Evolutionary conservation across 2,113 vertebrate genomes (phyloP), one percentile per base, ranked within the genome.

Genomic region (Bos javanicus): DNA sequence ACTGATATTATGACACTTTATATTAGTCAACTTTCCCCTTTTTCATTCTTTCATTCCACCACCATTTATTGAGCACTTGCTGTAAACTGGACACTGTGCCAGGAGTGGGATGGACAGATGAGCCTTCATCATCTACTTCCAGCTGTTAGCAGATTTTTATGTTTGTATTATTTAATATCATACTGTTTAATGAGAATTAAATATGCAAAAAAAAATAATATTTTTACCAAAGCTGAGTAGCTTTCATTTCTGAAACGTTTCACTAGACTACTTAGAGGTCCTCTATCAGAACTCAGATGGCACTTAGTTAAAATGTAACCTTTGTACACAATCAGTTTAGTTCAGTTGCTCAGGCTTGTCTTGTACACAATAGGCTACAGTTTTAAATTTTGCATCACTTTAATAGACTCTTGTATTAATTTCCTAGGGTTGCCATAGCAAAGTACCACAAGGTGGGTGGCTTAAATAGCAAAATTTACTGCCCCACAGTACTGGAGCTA

Each of bases 191-290:
- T 78, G 30, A 92, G 30, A 74, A 23, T n/a, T 80, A 33, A 86
- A 33, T 62, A 82, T 76, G 5, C 9, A 67, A 87, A 57, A 26
- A 54, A 64, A 56, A 13, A 5, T 78, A 28, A 39, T 39, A 56
- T 92, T 67, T 90, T 87, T 56, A 48, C 15, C 64, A 88, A 90
- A 76, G 30, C 2, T 23, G 91, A 78, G n/a, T 94, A 21, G 43
- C 52, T 86, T 94, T 87, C 14, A 87, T 82, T 93, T 96, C 76
- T 91, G 52, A 87, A 84, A 83, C 52, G 5, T 94, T 85, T 91
- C 54, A 78, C 11, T 23, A 21, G 36, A 36, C 23, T 67, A 46
- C 26, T 94, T 90, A 57, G 25, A 25, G 88, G 91, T 78, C 14
- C 88, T n/a, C 11, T 87, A n/a, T 83, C 36, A 43, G 39, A 90